phyloP scores from a whole-genome alignment of 1,140 invertebrate genomes.

The Diplogasteroides magnus region DNA sequence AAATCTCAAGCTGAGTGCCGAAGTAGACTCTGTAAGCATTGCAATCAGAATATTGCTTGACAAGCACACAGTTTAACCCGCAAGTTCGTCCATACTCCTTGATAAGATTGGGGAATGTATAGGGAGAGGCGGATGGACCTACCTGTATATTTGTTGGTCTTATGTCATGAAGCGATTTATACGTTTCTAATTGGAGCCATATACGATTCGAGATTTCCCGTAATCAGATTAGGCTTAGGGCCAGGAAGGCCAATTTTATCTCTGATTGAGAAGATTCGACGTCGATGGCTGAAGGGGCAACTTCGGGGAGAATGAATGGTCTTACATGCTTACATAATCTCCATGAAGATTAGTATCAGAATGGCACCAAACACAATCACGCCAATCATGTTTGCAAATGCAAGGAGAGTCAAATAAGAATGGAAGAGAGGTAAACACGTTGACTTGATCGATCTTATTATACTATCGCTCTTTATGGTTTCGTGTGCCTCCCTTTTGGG shows the following conservation, averaged over 20 bases:
- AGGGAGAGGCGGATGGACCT: neutral
- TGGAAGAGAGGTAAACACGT: too few relatives aligned
- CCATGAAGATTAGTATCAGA: too few relatives aligned
- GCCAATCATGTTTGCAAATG: too few relatives aligned
- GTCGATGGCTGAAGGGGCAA: neutral
- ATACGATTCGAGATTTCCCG: neutral
- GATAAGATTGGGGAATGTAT: neutral
- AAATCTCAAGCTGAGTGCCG: neutral
- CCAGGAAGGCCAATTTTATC: neutral
- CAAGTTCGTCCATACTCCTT: neutral
- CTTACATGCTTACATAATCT: too few relatives aligned
- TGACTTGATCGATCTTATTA: too few relatives aligned
- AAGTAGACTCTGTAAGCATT: neutral
- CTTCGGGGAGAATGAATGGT: too few relatives aligned
- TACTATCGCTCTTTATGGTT: too few relatives aligned
- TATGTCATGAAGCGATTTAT: neutral
- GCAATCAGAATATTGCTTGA: neutral
- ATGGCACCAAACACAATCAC: too few relatives aligned
- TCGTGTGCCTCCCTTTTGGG: too few relatives aligned
- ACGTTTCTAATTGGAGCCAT: neutral
- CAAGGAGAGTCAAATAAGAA: too few relatives aligned
- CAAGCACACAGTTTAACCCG: neutral
- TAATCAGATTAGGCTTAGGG: neutral
- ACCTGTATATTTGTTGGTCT: neutral
- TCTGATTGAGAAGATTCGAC: neutral